Percentiles rank a stretch among this genome's conserved stretches.
Evolutionary conservation across 1,140 invertebrate species (phyloP).

Genomic region (Diorhabda carinulata): DNA sequence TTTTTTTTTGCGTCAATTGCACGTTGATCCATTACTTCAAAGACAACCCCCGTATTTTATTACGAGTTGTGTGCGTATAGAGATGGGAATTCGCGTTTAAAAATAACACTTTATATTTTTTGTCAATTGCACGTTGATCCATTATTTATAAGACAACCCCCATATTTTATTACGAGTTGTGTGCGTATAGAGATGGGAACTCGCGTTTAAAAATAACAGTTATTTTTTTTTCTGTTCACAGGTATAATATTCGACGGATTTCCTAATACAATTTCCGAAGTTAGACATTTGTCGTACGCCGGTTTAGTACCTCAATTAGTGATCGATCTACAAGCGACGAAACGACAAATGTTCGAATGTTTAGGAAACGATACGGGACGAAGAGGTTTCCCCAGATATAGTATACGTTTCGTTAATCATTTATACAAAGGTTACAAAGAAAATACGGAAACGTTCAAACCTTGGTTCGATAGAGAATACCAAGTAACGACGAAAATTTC

Average conservation of each 20-base stretch:
- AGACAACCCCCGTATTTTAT: too few species aligned
- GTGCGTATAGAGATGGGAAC: too few species aligned
- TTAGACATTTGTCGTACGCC: conserved; percentile 47
- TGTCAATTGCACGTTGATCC: too few species aligned
- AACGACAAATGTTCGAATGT: conserved; percentile 45
- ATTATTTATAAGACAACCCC: too few species aligned
- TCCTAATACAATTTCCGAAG: conserved; percentile 50
- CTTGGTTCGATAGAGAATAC: conserved; percentile 52
- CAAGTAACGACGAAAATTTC: conserved; percentile 48
- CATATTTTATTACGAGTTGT: too few species aligned
- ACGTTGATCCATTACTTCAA: too few species aligned
- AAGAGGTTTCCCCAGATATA: conserved; percentile 43
- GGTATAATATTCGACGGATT: conserved; percentile 56
- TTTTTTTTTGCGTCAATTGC: too few species aligned
- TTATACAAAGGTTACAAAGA: conserved; percentile 49
- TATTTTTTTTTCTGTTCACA: conserved; percentile 23
- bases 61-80: too few species aligned
- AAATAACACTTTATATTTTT: too few species aligned
- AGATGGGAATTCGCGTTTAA: too few species aligned
- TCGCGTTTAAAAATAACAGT: too few species aligned
- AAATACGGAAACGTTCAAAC: conserved; percentile 41
- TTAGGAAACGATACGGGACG: conserved; percentile 42
- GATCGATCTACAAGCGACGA: conserved; percentile 49
- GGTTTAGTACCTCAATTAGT: conserved; percentile 54
- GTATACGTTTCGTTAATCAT: conserved; percentile 46